Conservation (phyloP, 2,797 vertebrate species). For the Danio jaintianensis region DNA sequence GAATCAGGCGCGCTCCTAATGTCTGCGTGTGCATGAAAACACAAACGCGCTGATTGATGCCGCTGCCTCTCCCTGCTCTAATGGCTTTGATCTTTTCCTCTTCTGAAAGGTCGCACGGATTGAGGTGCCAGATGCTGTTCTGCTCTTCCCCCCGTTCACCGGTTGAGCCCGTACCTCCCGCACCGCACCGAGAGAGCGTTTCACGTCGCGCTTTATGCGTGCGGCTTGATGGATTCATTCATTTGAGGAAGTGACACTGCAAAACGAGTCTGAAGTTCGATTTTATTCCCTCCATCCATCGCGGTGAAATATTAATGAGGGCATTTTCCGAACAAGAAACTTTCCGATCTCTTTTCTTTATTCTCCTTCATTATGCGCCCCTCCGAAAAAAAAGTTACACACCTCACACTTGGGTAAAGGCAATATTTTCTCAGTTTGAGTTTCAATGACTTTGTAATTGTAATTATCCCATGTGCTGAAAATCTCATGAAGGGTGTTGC, state of each 20-base stretch:
- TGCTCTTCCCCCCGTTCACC: constrained; percentile 40
- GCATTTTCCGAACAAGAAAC: constrained; percentile 61
- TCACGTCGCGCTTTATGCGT: constrained; percentile 40
- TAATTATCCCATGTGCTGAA: constrained; percentile 45
- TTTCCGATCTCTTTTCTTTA: constrained; percentile 55
- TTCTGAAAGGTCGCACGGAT: constrained; percentile 63
- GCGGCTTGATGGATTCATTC: constrained; percentile 63
- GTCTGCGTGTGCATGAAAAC: constrained; percentile 60
- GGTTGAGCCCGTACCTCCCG: constrained; percentile 22
- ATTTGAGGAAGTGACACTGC: constrained; percentile 65
- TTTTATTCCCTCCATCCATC: constrained; percentile 65
- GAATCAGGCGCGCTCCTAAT: constrained; percentile 61
- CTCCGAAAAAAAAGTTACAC: constrained; percentile 52
- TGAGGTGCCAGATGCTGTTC: constrained; percentile 57
- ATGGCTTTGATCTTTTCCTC: constrained; percentile 66
- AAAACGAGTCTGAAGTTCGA: constrained; percentile 62
- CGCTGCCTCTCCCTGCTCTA: constrained; percentile 58
- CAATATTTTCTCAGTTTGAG: constrained; percentile 58
- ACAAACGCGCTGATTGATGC: constrained; percentile 65
- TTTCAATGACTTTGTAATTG: constrained; percentile 60
- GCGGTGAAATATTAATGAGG: constrained; percentile 66
- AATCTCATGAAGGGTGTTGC: constrained; percentile 53
- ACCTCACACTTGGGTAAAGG: constrained; percentile 54
- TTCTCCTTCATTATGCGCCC: constrained; percentile 51
- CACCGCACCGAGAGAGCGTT: constrained; percentile 28